Conservation (phyloP, 2,888 invertebrate species). For the Bellardia bayeri region DNA sequence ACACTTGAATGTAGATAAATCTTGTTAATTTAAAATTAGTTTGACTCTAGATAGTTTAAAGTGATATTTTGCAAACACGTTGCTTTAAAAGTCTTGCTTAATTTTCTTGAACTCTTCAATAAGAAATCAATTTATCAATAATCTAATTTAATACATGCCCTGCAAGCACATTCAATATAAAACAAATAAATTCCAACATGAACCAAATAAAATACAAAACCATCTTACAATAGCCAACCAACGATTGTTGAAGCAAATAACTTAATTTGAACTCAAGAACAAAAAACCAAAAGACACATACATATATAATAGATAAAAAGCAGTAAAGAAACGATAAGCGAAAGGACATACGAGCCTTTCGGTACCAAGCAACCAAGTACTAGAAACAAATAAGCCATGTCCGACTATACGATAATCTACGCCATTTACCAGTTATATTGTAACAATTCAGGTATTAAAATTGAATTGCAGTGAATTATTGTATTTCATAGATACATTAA, state of each 20-base stretch:
- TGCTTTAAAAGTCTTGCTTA: background rate
- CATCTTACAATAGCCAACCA: slow-evolving; percentile 41
- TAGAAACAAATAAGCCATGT: too few species aligned
- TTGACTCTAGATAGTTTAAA: background rate
- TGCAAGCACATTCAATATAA: slow-evolving; percentile 23
- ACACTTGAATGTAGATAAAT: too few species aligned
- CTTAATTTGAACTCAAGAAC: slow-evolving; percentile 55
- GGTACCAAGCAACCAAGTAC: slow-evolving; percentile 30
- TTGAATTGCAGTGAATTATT: too few species aligned
- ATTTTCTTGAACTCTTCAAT: background rate
- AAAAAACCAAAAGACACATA: slow-evolving; percentile 5
- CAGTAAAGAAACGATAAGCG: background rate
- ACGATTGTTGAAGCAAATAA: slow-evolving; percentile 67
- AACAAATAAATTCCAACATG: slow-evolving; percentile 60
- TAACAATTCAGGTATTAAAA: too few species aligned
- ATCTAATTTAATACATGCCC: slow-evolving; percentile 21
- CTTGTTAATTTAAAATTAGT: too few species aligned
- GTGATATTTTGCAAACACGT: background rate
- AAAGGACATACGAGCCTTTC: slow-evolving; percentile 46
- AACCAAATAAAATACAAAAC: slow-evolving; percentile 13
- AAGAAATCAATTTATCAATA: slow-evolving; percentile 35
- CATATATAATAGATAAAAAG: slow-evolving; percentile 23
- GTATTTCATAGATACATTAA: too few species aligned
- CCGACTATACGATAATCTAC: too few species aligned
- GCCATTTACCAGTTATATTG: too few species aligned